Percentiles rank a stretch among this genome's conserved stretches.
Conservation (phyloP, 2,113 vertebrate species). For the Theristicus caerulescens region DNA sequence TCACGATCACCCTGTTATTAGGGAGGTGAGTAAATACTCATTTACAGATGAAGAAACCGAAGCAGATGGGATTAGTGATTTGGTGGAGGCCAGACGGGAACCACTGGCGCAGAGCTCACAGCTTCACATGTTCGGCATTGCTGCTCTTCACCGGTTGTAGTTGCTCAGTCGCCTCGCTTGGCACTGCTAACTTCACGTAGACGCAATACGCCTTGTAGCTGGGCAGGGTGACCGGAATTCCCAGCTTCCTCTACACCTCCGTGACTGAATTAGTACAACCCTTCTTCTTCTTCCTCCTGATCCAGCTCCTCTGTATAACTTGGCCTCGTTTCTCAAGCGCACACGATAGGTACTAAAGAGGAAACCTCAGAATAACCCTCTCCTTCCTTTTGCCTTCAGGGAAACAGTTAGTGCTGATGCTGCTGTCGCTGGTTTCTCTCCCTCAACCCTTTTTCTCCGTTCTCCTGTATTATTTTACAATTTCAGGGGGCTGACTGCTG, state of each 20-base stretch:
- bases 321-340: neutral
- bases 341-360: neutral
- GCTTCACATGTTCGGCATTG: neutral
- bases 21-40: neutral
- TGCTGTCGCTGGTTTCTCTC: neutral
- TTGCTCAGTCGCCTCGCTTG: neutral
- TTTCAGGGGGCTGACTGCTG: neutral
- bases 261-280: neutral
- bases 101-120: neutral
- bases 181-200: neutral
- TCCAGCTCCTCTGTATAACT: neutral
- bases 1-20: neutral
- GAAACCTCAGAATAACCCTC: neutral
- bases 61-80: neutral
- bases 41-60: neutral
- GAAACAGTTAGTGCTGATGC: neutral
- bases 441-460: neutral
- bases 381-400: neutral
- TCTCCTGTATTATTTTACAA: neutral
- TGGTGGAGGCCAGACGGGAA: neutral
- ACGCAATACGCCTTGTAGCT: accelerated
- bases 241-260: neutral
- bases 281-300: neutral
- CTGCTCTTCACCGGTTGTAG: neutral
- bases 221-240: neutral